Percentiles rank a stretch among this genome's conserved stretches.
phyloP scores from a whole-genome alignment of 2,888 invertebrate species.

The Amphipyra tragopoginis region DNA sequence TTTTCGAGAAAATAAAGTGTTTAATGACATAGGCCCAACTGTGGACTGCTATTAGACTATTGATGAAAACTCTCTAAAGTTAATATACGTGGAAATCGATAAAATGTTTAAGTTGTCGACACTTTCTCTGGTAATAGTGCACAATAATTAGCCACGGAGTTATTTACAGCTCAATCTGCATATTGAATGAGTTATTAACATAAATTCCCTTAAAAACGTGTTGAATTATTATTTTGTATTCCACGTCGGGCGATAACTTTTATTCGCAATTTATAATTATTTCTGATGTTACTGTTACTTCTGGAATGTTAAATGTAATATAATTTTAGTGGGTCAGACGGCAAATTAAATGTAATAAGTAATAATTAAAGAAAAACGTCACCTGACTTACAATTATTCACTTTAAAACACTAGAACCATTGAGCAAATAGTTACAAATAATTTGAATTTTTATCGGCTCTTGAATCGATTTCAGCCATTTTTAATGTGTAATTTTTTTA shows the following conservation, averaged over 20 bases:
- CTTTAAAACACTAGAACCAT: too few species aligned
- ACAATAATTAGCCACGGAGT: slow-evolving; percentile 26
- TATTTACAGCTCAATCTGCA: slow-evolving; percentile 51
- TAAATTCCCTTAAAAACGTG: slow-evolving; percentile 31
- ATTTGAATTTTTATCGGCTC: too few species aligned
- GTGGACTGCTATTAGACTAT: not conserved
- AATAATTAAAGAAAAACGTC: too few species aligned
- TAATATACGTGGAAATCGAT: slow-evolving; percentile 17
- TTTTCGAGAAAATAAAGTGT: too few species aligned
- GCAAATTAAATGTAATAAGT: too few species aligned
- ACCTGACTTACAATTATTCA: too few species aligned
- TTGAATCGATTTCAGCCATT: too few species aligned
- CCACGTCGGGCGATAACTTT: not conserved
- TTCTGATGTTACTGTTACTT: not conserved
- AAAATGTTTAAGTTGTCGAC: slow-evolving; percentile 21
- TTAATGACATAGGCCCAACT: too few species aligned
- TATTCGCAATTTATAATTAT: not conserved
- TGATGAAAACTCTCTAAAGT: slow-evolving; percentile 4
- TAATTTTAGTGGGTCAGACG: too few species aligned
- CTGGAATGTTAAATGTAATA: too few species aligned
- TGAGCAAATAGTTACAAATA: too few species aligned
- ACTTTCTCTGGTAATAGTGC: slow-evolving; percentile 47
- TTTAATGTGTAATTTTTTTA: too few species aligned
- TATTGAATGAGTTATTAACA: slow-evolving; percentile 50
- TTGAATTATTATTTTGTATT: slow-evolving; percentile 29